Conservation (phyloP, 1,140 invertebrate species). For the Dysdera silvatica region DNA sequence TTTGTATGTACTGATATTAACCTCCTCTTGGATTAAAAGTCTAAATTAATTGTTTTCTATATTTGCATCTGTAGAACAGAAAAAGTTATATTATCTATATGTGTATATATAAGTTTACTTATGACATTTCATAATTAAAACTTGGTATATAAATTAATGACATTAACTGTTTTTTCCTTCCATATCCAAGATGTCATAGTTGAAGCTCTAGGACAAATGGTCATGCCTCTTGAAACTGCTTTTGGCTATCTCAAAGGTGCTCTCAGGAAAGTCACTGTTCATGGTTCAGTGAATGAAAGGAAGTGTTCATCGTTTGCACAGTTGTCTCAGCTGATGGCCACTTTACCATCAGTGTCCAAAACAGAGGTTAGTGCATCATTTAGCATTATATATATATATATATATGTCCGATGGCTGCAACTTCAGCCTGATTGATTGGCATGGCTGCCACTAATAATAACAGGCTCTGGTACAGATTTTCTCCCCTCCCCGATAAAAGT, state of each 20-base stretch:
- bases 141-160: conserved; percentile 9
- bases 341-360: conserved; percentile 19
- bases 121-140: not conserved
- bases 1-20: no score
- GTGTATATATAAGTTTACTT: conserved; percentile 4
- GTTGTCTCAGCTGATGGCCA: conserved; percentile 5
- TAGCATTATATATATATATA: no score
- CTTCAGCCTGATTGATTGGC: no score
- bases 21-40: no score
- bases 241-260: conserved; percentile 37
- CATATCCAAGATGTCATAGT: conserved; percentile 34
- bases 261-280: conserved; percentile 30
- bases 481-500: no score
- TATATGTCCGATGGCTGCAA: no score
- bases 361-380: no score
- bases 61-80: not conserved
- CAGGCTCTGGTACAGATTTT: no score
- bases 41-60: not conserved
- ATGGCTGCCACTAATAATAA: no score
- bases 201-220: conserved; percentile 31
- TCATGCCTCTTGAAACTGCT: conserved; percentile 36
- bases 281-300: conserved; percentile 30
- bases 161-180: conserved; percentile 9
- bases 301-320: conserved; percentile 33
- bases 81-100: not conserved